phyloP scores from a whole-genome alignment of 2,888 invertebrate genomes.

The Myopa testacea region DNA sequence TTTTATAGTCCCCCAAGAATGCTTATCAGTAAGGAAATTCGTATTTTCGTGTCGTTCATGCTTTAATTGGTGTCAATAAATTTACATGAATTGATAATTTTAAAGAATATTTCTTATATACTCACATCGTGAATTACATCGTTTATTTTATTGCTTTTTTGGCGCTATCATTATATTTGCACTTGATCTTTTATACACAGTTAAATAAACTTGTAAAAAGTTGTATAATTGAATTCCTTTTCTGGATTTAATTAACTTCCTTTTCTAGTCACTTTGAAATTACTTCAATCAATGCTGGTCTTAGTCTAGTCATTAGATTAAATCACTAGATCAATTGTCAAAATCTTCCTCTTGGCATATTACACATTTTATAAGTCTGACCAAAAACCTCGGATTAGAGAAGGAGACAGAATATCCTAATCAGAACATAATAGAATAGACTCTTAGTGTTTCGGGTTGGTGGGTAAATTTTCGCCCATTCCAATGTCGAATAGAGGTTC shows the following conservation, averaged over 20 bases:
- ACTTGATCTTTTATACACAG: background rate
- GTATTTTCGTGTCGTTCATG: background rate
- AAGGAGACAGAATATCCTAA: too few species aligned
- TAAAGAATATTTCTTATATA: background rate
- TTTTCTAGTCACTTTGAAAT: background rate
- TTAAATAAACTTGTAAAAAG: background rate
- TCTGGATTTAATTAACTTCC: background rate
- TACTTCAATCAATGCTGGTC: background rate
- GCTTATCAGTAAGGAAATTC: slow-evolving; percentile 21
- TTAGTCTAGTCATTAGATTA: too few species aligned
- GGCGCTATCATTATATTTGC: background rate
- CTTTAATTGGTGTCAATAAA: background rate
- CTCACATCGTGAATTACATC: background rate
- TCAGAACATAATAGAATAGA: too few species aligned
- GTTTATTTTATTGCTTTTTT: background rate
- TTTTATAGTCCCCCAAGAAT: slow-evolving; percentile 15
- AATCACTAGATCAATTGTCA: too few species aligned
- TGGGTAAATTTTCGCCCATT: too few species aligned
- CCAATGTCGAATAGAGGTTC: background rate
- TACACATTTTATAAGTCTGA: too few species aligned
- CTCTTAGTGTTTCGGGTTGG: too few species aligned
- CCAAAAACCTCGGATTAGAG: too few species aligned
- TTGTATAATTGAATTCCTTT: too few species aligned
- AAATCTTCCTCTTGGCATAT: too few species aligned
- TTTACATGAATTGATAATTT: background rate